Conservation (phyloP, 1,140 invertebrate genomes). For the Drosophila kanapiae region DNA sequence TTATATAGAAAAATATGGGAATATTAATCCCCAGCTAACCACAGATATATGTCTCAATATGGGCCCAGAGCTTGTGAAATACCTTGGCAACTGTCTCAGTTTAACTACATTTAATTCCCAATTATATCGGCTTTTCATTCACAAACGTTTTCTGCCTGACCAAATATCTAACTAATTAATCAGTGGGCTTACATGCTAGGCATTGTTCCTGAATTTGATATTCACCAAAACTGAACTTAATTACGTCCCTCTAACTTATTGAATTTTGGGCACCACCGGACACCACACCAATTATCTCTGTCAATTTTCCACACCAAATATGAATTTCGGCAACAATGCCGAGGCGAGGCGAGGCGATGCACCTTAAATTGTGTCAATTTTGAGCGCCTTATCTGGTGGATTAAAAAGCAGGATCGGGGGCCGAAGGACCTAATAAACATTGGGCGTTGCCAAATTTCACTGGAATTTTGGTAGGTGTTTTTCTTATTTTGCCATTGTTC, state of each 20-base stretch:
- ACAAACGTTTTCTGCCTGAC: not conserved
- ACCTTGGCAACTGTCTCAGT: not conserved
- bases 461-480: constrained; percentile 10
- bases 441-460: constrained; percentile 25
- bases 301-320: not conserved
- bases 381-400: constrained; percentile 6
- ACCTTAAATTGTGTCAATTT: constrained; percentile 11
- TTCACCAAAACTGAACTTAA: constrained; percentile 1
- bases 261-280: not conserved
- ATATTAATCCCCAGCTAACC: not conserved
- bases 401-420: constrained; percentile 4
- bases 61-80: not conserved
- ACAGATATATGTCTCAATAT: not conserved
- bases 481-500: constrained; percentile 24
- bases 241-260: constrained; percentile 14
- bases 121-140: constrained; percentile 7
- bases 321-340: constrained; percentile 18
- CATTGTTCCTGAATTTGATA: constrained; percentile 1
- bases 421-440: constrained; percentile 25
- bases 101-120: not conserved
- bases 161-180: constrained; percentile 20
- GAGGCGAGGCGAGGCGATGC: not conserved
- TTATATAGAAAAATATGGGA: too few species aligned
- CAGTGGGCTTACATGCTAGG: not conserved
- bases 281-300: constrained; percentile 6